phyloP scores from a whole-genome alignment of 2,113 vertebrate species.

The Podiceps cristatus region DNA sequence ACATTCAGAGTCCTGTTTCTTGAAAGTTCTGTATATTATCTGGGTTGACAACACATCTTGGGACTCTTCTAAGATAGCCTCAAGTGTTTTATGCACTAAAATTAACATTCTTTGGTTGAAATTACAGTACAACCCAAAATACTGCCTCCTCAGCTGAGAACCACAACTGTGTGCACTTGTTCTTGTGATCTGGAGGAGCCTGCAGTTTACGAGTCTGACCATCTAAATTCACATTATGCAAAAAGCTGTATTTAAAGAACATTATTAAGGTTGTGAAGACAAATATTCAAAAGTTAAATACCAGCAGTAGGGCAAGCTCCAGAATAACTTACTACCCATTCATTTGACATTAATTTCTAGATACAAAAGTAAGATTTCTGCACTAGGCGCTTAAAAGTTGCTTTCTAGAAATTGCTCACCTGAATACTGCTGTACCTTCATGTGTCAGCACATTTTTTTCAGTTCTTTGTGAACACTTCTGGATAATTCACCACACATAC shows the following conservation, averaged over 20 bases:
- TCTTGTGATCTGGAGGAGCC: background rate
- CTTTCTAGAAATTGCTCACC: background rate
- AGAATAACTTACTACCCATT: background rate
- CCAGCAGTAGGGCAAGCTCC: background rate
- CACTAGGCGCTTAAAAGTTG: background rate
- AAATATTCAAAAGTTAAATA: background rate
- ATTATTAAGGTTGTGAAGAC: background rate
- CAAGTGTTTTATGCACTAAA: background rate
- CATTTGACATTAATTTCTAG: background rate
- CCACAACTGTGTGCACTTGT: background rate
- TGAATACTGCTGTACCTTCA: background rate
- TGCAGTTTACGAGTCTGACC: background rate
- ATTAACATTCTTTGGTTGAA: conserved; percentile 6
- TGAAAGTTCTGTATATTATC: background rate
- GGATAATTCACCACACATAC: background rate
- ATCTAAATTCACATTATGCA: background rate
- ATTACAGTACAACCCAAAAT: background rate
- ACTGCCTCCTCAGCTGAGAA: background rate
- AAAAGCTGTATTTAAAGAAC: background rate
- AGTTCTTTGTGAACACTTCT: background rate
- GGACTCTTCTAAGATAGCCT: background rate
- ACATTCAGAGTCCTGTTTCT: background rate
- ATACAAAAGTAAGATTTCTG: background rate
- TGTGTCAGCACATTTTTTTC: background rate
- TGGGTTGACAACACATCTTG: background rate